phyloP scores from a whole-genome alignment of 1,140 invertebrate genomes.

The Neodiprion pinetum region DNA sequence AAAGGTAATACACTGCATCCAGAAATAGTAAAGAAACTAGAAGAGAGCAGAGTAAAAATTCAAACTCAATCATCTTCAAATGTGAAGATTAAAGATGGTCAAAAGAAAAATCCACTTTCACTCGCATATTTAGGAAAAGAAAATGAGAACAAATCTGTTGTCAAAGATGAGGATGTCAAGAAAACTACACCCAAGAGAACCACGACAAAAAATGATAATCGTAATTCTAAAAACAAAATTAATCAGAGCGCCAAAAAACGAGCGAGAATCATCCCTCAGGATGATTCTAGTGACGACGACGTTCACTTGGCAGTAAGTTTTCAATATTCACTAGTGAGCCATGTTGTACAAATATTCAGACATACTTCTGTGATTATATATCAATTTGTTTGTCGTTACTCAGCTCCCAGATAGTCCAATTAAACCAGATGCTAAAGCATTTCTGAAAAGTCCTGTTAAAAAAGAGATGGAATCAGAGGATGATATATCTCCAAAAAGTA shows the following conservation, averaged over 20 bases:
- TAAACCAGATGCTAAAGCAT: constrained; percentile 16
- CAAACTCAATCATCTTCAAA: not conserved
- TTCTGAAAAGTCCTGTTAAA: not conserved
- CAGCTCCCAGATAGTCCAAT: constrained; percentile 26
- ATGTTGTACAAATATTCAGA: constrained; percentile 17
- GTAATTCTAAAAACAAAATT: constrained; percentile 18
- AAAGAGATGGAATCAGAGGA: constrained; percentile 20
- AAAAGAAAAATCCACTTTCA: not conserved
- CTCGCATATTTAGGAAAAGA: not conserved
- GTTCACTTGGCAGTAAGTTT: constrained; percentile 37
- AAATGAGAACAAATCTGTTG: not conserved
- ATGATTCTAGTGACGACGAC: constrained; percentile 51
- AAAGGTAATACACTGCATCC: no score
- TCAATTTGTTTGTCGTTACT: not conserved
- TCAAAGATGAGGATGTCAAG: not conserved
- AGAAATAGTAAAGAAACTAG: no score
- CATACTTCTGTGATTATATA: constrained; percentile 4
- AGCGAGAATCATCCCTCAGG: constrained; percentile 36
- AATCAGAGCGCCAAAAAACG: constrained; percentile 30
- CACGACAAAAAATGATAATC: not conserved
- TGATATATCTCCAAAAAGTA: constrained; percentile 9
- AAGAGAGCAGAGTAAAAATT: no score
- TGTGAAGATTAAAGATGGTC: not conserved
- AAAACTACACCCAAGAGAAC: not conserved
- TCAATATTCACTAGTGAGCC: not conserved